These are phyloP conservation scores for Tolmerus cingulatus DNA, from an alignment of 2,888 invertebrate species.

Conservation along the genomic window DNA sequence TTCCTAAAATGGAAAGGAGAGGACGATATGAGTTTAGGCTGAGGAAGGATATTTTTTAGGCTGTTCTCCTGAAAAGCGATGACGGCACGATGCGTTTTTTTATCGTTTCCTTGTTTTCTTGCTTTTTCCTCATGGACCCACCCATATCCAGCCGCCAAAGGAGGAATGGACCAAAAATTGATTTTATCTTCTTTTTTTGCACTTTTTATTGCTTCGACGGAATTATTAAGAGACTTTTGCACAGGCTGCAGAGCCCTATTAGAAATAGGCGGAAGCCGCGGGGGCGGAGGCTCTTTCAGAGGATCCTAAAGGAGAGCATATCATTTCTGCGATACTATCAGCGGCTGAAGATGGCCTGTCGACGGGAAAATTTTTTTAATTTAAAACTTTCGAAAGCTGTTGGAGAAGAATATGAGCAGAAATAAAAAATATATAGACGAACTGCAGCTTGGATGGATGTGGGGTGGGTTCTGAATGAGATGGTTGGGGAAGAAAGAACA, in stretches of 20 bases:
- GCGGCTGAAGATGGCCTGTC: not conserved
- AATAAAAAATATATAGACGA: not conserved
- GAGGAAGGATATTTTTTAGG: slow-evolving; percentile 30
- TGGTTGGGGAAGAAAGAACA: not conserved
- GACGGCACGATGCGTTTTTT: not conserved
- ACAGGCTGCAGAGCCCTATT: not conserved
- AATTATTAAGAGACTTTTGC: slow-evolving; percentile 25
- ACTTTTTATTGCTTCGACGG: slow-evolving; percentile 40
- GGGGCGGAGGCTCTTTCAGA: not conserved
- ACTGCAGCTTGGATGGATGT: not conserved
- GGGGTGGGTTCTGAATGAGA: not conserved
- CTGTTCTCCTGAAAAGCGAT: slow-evolving; percentile 8
- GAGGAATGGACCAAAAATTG: not conserved
- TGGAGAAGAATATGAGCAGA: slow-evolving; percentile 24
- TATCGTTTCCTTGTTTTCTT: not conserved
- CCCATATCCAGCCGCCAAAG: not conserved
- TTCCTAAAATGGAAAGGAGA: not conserved
- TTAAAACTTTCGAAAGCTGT: slow-evolving; percentile 26
- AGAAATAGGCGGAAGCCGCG: not conserved
- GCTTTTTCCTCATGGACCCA: not conserved
- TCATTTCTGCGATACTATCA: slow-evolving; percentile 11
- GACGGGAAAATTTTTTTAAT: slow-evolving; percentile 19
- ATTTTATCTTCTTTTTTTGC: not conserved
- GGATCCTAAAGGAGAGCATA: not conserved
- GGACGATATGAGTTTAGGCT: slow-evolving; percentile 5